These are phyloP conservation scores for Polypedilum vanderplanki DNA, from an alignment of 1,140 invertebrate species.

Conservation along the genomic window DNA sequence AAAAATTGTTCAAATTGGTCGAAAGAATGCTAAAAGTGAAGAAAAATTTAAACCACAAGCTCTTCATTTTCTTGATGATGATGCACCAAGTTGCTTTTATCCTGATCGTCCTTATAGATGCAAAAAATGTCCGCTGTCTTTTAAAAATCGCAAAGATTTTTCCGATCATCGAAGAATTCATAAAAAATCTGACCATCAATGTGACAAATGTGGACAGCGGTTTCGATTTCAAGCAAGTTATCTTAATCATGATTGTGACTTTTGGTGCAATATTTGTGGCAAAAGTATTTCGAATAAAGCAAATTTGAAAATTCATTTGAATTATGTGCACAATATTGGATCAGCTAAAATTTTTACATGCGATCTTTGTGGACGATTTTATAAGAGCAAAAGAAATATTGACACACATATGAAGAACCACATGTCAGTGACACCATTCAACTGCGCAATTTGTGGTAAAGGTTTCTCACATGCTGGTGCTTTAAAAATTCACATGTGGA, in stretches of 20 bases:
- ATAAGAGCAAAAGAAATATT: not conserved
- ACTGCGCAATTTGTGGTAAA: not conserved
- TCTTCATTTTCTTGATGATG: not conserved
- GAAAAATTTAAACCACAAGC: not conserved
- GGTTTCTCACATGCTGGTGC: not conserved
- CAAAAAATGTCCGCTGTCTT: not conserved
- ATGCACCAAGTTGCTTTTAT: not conserved
- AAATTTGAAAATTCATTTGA: not conserved
- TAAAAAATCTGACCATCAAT: not conserved
- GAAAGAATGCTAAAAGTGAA: no score
- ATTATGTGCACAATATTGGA: not conserved
- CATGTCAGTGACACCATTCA: not conserved
- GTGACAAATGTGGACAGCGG: not conserved
- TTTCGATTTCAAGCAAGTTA: not conserved
- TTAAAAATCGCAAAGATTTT: not conserved
- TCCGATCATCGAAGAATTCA: not conserved
- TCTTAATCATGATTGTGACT: not conserved
- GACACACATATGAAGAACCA: conserved; percentile 1
- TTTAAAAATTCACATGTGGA: not conserved
- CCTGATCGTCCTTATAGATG: not conserved
- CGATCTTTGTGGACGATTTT: not conserved
- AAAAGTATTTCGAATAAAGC: not conserved
- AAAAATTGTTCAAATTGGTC: no score
- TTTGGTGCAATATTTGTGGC: not conserved
- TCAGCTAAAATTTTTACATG: not conserved